Conservation (phyloP, 2,113 vertebrate species). For the Laterallus jamaicensis region DNA sequence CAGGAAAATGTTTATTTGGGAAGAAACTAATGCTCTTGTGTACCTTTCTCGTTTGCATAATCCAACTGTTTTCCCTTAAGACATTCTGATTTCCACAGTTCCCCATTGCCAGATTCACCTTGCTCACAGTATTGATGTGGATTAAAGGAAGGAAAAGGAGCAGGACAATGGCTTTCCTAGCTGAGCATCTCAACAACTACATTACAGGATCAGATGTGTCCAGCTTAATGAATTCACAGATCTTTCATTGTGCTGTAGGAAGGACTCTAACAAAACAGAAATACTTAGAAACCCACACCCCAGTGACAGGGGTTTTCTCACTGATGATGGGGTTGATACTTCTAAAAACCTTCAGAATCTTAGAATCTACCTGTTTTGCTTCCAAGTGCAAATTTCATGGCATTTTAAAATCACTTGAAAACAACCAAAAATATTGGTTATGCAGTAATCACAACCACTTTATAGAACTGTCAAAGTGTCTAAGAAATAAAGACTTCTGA, state of each 20-base stretch:
- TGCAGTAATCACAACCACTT: neutral
- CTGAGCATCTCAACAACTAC: neutral
- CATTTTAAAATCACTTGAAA: neutral
- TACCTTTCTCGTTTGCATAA: neutral
- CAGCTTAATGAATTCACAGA: neutral
- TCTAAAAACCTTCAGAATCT: neutral
- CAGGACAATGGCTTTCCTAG: neutral
- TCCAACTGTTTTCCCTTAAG: neutral
- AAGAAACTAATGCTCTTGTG: neutral
- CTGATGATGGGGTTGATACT: neutral
- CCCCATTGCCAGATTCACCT: rapidly evolving
- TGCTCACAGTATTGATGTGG: neutral
- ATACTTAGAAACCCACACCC: neutral
- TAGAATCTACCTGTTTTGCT: too few species aligned
- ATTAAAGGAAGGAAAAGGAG: neutral
- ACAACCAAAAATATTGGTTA: neutral
- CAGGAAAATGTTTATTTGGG: neutral
- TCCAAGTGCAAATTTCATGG: neutral
- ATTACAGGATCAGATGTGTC: neutral
- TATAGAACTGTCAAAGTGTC: neutral
- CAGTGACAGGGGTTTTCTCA: neutral
- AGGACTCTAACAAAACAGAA: neutral
- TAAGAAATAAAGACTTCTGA: neutral
- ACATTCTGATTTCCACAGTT: neutral
- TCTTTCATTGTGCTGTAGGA: neutral